Percentiles rank a stretch among this genome's conserved stretches.
Conservation (phyloP, 2,113 vertebrate genomes). For the Hypanus sabinus region DNA sequence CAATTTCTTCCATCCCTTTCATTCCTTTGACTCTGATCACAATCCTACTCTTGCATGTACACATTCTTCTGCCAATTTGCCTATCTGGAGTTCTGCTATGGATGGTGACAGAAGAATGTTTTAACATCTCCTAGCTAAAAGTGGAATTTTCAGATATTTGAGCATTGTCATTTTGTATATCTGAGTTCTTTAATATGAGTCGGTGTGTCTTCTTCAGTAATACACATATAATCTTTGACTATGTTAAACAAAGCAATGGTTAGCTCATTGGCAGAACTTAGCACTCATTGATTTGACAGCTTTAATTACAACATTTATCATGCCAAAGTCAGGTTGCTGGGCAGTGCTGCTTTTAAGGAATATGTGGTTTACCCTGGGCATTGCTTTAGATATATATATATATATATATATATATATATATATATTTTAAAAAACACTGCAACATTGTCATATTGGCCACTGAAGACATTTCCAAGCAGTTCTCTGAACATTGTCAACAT, state of each 20-base stretch:
- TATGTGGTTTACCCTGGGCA: slow-evolving; percentile 39
- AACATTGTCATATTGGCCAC: slow-evolving; percentile 44
- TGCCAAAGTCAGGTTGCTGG: slow-evolving; percentile 45
- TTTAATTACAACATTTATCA: slow-evolving; percentile 51
- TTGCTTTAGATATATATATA: slow-evolving; percentile 46
- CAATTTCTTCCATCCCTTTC: not conserved
- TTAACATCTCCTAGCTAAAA: not conserved
- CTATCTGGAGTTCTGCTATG: too few species aligned
- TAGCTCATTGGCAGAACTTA: slow-evolving; percentile 44
- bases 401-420: too few species aligned
- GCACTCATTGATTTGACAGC: slow-evolving; percentile 43
- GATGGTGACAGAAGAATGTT: not conserved
- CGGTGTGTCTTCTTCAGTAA: not conserved
- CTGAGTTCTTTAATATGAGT: not conserved
- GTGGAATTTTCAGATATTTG: not conserved
- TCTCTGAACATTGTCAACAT: not conserved
- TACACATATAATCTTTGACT: slow-evolving; percentile 39
- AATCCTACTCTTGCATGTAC: not conserved
- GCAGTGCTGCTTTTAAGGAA: slow-evolving; percentile 42
- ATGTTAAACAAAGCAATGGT: slow-evolving; percentile 38
- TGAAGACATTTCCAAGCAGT: slow-evolving; percentile 40
- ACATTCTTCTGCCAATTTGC: too few species aligned
- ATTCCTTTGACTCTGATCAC: not conserved
- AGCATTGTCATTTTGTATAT: not conserved
- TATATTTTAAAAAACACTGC: slow-evolving; percentile 38